A percentile compares a stretch with the other conserved stretches of the same genome.
phyloP scores from a whole-genome alignment of 2,113 vertebrate species.

The Camelus bactrianus region DNA sequence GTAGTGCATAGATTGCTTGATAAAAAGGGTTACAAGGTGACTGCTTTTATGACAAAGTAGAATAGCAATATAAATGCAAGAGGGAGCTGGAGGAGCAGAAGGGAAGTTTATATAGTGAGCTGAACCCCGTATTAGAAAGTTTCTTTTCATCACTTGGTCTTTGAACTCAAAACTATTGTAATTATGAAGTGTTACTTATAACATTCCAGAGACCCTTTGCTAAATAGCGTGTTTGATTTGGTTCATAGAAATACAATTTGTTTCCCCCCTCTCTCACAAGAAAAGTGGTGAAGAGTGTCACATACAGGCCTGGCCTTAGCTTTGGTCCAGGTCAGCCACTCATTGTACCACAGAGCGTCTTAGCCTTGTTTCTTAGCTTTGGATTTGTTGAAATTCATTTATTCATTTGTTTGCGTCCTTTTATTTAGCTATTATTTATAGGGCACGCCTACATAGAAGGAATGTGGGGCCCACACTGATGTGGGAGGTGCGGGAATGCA shows the following conservation, averaged over 20 bases:
- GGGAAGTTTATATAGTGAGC: slow-evolving; percentile 82
- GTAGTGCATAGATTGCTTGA: slow-evolving; percentile 85
- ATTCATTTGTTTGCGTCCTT: not conserved
- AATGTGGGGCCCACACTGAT: too few species aligned
- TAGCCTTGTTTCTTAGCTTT: not conserved
- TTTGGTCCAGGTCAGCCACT: not conserved
- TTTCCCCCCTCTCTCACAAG: not conserved
- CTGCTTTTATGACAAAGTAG: slow-evolving; percentile 83
- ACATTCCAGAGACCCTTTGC: slow-evolving; percentile 76
- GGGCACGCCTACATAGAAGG: not conserved
- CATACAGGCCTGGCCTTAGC: not conserved
- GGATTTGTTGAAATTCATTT: not conserved
- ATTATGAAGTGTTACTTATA: slow-evolving; percentile 80
- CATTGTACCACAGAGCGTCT: not conserved
- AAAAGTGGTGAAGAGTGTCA: not conserved
- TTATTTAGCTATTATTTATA: not conserved
- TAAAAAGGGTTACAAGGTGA: slow-evolving; percentile 87
- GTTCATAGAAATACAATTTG: slow-evolving; percentile 65
- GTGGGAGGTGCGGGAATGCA: too few species aligned
- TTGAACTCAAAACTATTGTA: slow-evolving; percentile 79
- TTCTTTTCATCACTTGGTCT: slow-evolving; percentile 81
- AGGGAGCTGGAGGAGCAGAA: slow-evolving; percentile 50
- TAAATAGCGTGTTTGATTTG: slow-evolving; percentile 69
- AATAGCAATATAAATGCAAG: slow-evolving; percentile 67
- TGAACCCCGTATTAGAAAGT: slow-evolving; percentile 59